These are phyloP conservation scores for Dermochelys coriacea DNA, from an alignment of 2,797 vertebrate species.

Conservation along the genomic window DNA sequence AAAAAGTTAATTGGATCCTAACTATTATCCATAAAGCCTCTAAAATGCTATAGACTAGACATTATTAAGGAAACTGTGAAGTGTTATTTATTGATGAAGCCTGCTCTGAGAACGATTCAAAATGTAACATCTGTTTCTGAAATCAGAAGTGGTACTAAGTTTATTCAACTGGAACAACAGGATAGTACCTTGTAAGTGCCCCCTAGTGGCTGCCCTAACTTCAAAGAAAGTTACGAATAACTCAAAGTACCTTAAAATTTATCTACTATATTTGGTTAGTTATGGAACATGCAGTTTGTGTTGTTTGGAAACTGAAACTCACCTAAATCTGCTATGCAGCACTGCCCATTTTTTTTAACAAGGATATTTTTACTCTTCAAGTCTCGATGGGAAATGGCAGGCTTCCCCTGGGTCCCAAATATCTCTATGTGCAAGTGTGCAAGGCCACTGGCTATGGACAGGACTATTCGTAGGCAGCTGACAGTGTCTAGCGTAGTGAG, in stretches of 20 bases:
- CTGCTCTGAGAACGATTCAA: not conserved
- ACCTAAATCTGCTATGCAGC: slow-evolving; percentile 98
- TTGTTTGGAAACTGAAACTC: slow-evolving; percentile 37
- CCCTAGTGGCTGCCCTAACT: slow-evolving; percentile 6
- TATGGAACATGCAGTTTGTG: not conserved
- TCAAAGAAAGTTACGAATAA: not conserved
- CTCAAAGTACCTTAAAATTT: not conserved
- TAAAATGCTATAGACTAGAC: not conserved
- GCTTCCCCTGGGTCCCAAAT: slow-evolving; percentile 97
- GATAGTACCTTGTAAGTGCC: not conserved
- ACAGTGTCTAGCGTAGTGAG: slow-evolving; percentile 93
- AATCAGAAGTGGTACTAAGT: rapidly evolving
- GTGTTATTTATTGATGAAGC: not conserved
- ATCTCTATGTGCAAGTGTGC: slow-evolving; percentile 98
- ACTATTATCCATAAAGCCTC: not conserved
- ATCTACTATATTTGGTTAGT: no score
- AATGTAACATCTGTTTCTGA: not conserved
- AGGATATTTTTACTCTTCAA: slow-evolving; percentile 99
- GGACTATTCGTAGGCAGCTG: slow-evolving; percentile 92
- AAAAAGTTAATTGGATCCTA: not conserved
- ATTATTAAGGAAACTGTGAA: not conserved
- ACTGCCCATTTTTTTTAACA: slow-evolving; percentile 97
- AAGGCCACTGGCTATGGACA: slow-evolving; percentile 94
- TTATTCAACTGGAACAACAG: no score
- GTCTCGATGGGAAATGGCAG: slow-evolving; percentile 95